phyloP scores from a whole-genome alignment of 2,113 vertebrate species.

The Azemiops feae region DNA sequence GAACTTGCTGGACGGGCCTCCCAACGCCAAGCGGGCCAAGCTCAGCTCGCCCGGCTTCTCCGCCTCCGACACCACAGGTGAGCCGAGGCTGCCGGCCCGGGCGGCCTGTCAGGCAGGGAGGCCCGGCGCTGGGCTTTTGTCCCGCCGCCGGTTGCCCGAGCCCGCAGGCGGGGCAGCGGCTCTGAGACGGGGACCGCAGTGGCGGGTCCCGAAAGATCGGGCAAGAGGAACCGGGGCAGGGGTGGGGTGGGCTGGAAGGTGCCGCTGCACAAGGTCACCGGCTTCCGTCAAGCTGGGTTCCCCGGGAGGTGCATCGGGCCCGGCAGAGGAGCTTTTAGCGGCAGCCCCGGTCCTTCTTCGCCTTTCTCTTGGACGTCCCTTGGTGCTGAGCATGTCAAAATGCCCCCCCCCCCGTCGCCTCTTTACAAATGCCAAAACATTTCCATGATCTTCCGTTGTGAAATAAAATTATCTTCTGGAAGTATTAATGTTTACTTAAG shows the following conservation, averaged over 20 bases:
- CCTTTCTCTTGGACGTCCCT: background rate
- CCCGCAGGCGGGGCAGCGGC: background rate
- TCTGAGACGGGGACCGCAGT: background rate
- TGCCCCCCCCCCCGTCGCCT: background rate
- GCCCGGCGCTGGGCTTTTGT: background rate
- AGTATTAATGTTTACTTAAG: background rate
- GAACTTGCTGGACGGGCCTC: conserved; percentile 88
- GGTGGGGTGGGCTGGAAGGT: background rate
- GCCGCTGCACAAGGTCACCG: background rate
- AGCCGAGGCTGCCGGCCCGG: conserved; percentile 41
- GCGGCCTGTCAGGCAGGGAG: background rate
- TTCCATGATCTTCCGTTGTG: background rate
- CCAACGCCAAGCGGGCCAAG: conserved; percentile 88
- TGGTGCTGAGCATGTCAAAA: background rate
- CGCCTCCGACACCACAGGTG: conserved; percentile 85
- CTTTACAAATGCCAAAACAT: background rate
- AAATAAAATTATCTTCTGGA: background rate
- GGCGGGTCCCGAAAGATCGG: background rate
- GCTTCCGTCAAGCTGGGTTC: background rate
- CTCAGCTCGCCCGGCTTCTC: conserved; percentile 86
- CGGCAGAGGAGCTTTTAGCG: background rate
- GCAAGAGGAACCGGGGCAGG: background rate
- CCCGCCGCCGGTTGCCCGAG: background rate
- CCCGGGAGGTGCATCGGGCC: background rate
- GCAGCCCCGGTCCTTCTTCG: background rate